Base-by-base conservation (phyloP, 53 echinoderm and acorn worm genomes). In the Holothuria leucospilota region DNA sequence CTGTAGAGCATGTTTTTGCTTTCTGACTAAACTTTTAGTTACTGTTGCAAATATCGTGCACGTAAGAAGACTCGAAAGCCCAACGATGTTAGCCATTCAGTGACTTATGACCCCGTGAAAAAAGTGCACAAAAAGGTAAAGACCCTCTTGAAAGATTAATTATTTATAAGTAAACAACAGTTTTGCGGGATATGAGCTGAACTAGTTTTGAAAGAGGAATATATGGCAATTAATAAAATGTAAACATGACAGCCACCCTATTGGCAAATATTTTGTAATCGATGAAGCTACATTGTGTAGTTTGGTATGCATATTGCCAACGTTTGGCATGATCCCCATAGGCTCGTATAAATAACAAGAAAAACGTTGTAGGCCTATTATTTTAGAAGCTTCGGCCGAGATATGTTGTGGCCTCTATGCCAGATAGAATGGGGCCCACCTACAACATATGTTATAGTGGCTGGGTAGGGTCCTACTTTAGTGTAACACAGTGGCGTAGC, bases 221-320 rank as follows among this genome's bases (percentile, higher is more conserved):
- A 11, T 63, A 63, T n/a, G n/a, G n/a, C n/a, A 23, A 21, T 13
- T 63, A 13, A 63, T 63, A 13, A 4, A 25, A 23, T 13, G 25
- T 23, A 63, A 7, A 4, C 12, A 23, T n/a, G 12, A 25, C 63
- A 63, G 63, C 63, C 4, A 25, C 63, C 63, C 63, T 25, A 63
- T 63, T 63, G 63, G 64, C 64, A n/a, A 20, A 14, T 63, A 63
- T 63, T n/a, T n/a, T n/a, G n/a, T n/a, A n/a, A n/a, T n/a, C n/a
- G n/a, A n/a, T n/a, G n/a, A n/a, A n/a, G n/a, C n/a, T n/a, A n/a
- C n/a, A n/a, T n/a, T n/a, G n/a, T n/a, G n/a, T n/a, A n/a, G n/a
- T n/a, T n/a, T n/a, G n/a, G n/a, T n/a, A n/a, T n/a, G n/a, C n/a
- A n/a, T n/a, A n/a, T n/a, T n/a, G n/a, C n/a, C n/a, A n/a, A n/a